Evolutionary conservation across 2,797 vertebrate species (phyloP), one percentile per base, ranked within the genome.

Genomic region (Eulemur mongoz): DNA sequence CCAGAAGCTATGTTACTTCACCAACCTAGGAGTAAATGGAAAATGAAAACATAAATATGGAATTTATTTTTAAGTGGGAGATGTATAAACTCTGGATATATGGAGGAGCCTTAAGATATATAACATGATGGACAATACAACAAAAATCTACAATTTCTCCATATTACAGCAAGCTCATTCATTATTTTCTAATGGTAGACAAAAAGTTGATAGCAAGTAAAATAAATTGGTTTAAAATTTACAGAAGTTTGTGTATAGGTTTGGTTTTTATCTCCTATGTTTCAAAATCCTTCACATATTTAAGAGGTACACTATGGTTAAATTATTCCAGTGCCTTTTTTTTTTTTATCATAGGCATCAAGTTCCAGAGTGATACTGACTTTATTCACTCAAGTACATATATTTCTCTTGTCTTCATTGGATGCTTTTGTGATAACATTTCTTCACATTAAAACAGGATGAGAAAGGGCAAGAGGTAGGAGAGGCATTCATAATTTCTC

Each of bases 191-290:
- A 72, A 14, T 83, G 32, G 35, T 20, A 27, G 11, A 87, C 50
- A 87, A 92, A 94, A 93, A 35, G 13, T 65, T 67, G 61, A 79
- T 79, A 67, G 18, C 18, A 63, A 79, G 10, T 89, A 75, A 92
- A 95, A 93, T 91, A 81, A 45, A 79, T 40, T 90, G 25, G 0
- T 73, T 95, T 93, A 79, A 83, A 69, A 65, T 61, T 65, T 57
- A 52, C 45, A 95, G 82, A 73, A 72, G 12, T 35, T 38, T 81
- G 6, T 75, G 0, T 35, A 3, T 75, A 54, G 5, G 4, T 86
- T 86, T 72, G 12, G 3, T 25, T 25, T 81, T 93, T 76, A 50
- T 72, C 63, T 92, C 59, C 78, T 85, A n/a, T 38, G 20, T n/a
- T 91, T 89, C 63, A 27, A 80, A 80, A 61, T 61, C 4, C 5